Evolutionary conservation across 1,140 invertebrate species (phyloP).

Genomic region (Calephelis nemesis): DNA sequence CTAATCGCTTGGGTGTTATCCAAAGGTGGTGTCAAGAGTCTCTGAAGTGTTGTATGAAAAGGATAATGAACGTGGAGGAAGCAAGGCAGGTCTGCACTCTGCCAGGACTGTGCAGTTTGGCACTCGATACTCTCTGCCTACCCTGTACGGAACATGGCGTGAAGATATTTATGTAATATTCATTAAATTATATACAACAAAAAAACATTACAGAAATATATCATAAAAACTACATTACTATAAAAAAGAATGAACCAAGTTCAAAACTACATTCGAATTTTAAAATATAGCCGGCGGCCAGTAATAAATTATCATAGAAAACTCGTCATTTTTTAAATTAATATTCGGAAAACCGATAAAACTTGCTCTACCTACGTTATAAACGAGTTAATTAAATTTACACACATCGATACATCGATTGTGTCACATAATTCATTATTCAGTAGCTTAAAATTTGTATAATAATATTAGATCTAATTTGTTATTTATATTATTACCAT

Average conservation of each 20-base stretch:
- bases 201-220: not conserved
- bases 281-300: conserved; percentile 28
- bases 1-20: too few species aligned
- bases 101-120: too few species aligned
- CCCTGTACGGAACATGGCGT: too few species aligned
- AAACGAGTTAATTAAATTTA: conserved; percentile 48
- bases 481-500: conserved; percentile 15
- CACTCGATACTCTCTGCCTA: too few species aligned
- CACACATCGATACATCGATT: conserved; percentile 25
- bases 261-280: conserved; percentile 20
- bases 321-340: conserved; percentile 40
- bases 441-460: conserved; percentile 16
- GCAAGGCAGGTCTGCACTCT: too few species aligned
- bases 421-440: conserved; percentile 23
- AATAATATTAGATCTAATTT: conserved; percentile 14
- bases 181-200: not conserved
- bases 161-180: too few species aligned
- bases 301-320: conserved; percentile 41
- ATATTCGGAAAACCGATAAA: conserved; percentile 42
- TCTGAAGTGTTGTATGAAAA: too few species aligned
- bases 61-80: too few species aligned
- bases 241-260: conserved; percentile 7
- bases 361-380: conserved; percentile 37
- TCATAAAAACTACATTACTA: not conserved
- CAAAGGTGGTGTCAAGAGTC: too few species aligned